Evolutionary conservation across 2,888 invertebrate species (phyloP).

Genomic region (Liodrosophila aerea): DNA sequence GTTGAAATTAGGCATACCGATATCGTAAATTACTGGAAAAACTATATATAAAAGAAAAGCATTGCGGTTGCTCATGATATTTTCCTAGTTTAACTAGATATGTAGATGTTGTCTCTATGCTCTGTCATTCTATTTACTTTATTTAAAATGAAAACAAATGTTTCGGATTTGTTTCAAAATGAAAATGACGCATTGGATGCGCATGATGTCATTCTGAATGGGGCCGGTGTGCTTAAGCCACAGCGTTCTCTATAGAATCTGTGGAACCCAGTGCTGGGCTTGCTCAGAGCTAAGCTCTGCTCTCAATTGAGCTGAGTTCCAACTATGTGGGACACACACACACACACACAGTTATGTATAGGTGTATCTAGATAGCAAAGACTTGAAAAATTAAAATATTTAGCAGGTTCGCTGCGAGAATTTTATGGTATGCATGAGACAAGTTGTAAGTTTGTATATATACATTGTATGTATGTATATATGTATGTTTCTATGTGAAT

Average conservation of each 20-base stretch:
- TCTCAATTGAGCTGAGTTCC: slow-evolving; percentile 22
- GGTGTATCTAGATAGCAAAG: slow-evolving; percentile 13
- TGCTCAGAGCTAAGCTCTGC: slow-evolving; percentile 15
- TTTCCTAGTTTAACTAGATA: too few species aligned
- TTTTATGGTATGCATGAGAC: slow-evolving; percentile 8
- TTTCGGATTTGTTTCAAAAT: slow-evolving; percentile 13
- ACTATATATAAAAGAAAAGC: too few species aligned
- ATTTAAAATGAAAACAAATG: slow-evolving; percentile 8
- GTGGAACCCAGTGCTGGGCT: background rate
- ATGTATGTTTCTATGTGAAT: background rate
- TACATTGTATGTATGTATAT: slow-evolving; percentile 6
- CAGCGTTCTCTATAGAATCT: background rate
- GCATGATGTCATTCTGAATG: slow-evolving; percentile 63
- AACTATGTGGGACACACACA: background rate
- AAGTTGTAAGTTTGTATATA: background rate
- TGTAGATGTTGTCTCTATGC: too few species aligned
- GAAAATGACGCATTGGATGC: slow-evolving; percentile 39
- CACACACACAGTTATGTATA: slow-evolving; percentile 3
- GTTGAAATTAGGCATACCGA: too few species aligned
- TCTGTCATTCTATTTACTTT: too few species aligned
- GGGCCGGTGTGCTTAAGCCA: slow-evolving; percentile 28
- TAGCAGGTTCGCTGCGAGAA: slow-evolving; percentile 16
- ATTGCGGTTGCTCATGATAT: too few species aligned
- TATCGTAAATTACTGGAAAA: too few species aligned
- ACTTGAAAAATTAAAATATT: slow-evolving; percentile 8